Conservation (phyloP, 2,888 invertebrate genomes). For the Euphydryas editha region DNA sequence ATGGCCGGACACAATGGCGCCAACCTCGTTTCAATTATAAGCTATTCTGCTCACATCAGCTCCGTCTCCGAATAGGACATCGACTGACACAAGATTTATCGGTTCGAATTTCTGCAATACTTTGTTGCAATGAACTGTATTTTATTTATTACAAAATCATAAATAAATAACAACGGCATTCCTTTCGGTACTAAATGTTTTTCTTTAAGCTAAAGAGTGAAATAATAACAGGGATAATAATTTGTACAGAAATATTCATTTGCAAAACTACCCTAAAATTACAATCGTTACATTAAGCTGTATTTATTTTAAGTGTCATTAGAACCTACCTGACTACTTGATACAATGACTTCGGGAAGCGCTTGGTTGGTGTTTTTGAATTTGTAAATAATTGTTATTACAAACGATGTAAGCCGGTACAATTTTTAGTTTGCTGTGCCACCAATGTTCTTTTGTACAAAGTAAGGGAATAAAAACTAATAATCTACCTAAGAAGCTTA, state of each 20-base stretch:
- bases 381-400: neutral
- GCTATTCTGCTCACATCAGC: conserved; percentile 35
- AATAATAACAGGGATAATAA: too few species aligned
- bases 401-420: neutral
- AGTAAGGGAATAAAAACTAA: neutral
- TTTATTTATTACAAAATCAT: too few species aligned
- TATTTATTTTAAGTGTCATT: neutral
- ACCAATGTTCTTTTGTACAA: neutral
- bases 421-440: neutral
- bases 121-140: conserved; percentile 7
- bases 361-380: neutral
- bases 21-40: conserved; percentile 33
- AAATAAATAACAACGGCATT: too few species aligned
- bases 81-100: conserved; percentile 40
- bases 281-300: neutral
- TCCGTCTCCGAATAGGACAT: conserved; percentile 20
- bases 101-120: conserved; percentile 3
- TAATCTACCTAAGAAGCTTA: conserved; percentile 2
- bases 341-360: too few species aligned
- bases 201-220: too few species aligned
- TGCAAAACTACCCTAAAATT: neutral
- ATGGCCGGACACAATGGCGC: conserved; percentile 25
- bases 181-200: too few species aligned
- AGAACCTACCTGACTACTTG: too few species aligned
- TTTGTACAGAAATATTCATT: neutral